Percentiles rank a stretch among this genome's conserved stretches.
phyloP scores from a whole-genome alignment of 2,797 vertebrate genomes.

The Fringilla coelebs region DNA sequence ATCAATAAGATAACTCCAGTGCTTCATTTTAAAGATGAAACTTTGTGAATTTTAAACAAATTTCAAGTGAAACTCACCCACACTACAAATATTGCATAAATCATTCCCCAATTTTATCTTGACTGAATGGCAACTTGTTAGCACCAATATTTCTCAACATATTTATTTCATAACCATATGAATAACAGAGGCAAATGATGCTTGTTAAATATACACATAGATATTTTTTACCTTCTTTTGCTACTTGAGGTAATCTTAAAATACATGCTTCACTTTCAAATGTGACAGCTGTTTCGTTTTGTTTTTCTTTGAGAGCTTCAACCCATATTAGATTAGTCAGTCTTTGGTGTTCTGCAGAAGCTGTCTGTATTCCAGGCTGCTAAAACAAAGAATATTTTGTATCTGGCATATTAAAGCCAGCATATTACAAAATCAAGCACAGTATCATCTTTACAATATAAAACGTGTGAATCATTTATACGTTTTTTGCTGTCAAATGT shows the following conservation, averaged over 20 bases:
- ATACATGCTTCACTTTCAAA: constrained; percentile 15
- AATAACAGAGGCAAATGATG: constrained; percentile 36
- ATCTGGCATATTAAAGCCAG: constrained; percentile 52
- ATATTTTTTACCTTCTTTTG: constrained; percentile 53
- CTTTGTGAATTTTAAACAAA: constrained; percentile 1
- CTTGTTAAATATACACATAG: constrained; percentile 36
- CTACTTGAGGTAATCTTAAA: constrained; percentile 33
- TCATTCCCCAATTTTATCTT: constrained; percentile 7
- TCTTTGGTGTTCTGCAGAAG: neutral
- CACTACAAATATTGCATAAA: neutral
- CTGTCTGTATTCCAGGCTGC: constrained; percentile 21
- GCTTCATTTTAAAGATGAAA: constrained; percentile 21
- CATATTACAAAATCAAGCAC: constrained; percentile 67
- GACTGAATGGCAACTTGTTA: constrained; percentile 14
- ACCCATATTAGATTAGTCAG: constrained; percentile 11
- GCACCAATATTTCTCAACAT: neutral
- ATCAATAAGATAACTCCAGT: neutral
- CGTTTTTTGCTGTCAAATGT: constrained; percentile 67
- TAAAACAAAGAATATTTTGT: constrained; percentile 48
- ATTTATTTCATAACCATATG: constrained; percentile 19
- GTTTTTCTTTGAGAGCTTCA: constrained; percentile 13
- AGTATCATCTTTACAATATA: constrained; percentile 48
- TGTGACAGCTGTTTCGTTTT: neutral
- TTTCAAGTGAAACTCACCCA: constrained; percentile 4
- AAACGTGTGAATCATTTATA: constrained; percentile 73